A percentile compares a stretch with the other conserved stretches of the same genome.
phyloP scores from a whole-genome alignment of 2,113 vertebrate genomes.

The Podarcis muralis region DNA sequence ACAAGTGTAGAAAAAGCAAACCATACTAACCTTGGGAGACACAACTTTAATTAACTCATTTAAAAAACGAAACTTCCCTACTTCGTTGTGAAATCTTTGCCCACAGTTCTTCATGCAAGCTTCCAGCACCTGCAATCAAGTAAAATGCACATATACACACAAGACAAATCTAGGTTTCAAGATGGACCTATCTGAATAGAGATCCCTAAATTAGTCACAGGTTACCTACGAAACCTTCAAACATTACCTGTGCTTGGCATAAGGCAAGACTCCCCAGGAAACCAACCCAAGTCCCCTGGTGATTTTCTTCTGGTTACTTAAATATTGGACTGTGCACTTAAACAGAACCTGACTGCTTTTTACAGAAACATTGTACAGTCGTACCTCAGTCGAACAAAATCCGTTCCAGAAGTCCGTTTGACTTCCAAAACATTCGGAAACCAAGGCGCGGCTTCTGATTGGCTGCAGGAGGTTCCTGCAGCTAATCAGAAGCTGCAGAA shows the following conservation, averaged over 20 bases:
- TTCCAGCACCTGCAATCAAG: slow-evolving; percentile 86
- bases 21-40: slow-evolving; percentile 90
- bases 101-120: slow-evolving; percentile 98
- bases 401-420: too few species aligned
- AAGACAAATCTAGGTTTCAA: neutral
- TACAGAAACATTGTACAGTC: neutral
- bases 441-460: too few species aligned
- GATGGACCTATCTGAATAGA: neutral
- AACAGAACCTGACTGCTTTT: neutral
- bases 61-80: slow-evolving; percentile 95
- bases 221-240: neutral
- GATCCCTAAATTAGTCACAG: neutral
- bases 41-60: slow-evolving; percentile 97
- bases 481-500: too few species aligned
- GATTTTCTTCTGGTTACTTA: neutral
- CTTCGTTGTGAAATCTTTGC: slow-evolving; percentile 90
- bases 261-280: neutral
- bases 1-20: neutral
- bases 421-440: too few species aligned
- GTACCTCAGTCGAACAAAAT: too few species aligned
- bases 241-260: neutral
- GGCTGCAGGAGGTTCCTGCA: too few species aligned
- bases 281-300: neutral
- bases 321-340: neutral
- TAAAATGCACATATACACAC: slow-evolving; percentile 27